Evolutionary conservation across 2,888 invertebrate species (phyloP).

Genomic region (Drosophila cognata): DNA sequence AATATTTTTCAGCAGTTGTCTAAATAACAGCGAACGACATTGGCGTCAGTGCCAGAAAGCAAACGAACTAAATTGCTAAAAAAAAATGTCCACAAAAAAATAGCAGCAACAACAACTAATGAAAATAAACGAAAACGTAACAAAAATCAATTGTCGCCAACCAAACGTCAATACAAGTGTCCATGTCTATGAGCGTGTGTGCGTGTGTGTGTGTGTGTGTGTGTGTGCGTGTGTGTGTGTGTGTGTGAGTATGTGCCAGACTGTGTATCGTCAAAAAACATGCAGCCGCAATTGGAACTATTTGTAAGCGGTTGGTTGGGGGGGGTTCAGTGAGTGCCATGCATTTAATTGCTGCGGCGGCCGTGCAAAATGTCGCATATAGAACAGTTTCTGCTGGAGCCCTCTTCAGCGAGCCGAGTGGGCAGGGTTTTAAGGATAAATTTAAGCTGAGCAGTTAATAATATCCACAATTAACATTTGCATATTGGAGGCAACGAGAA

Average conservation of each 20-base stretch:
- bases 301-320: slow-evolving; percentile 46
- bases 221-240: slow-evolving; percentile 2
- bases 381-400: slow-evolving; percentile 32
- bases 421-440: not conserved
- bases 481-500: not conserved
- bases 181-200: slow-evolving; percentile 35
- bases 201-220: slow-evolving; percentile 12
- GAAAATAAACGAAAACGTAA: slow-evolving; percentile 81
- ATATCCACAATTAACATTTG: not conserved
- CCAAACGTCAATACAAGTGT: slow-evolving; percentile 78
- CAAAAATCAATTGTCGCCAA: slow-evolving; percentile 81
- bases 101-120: slow-evolving; percentile 57
- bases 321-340: slow-evolving; percentile 45
- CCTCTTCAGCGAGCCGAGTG: not conserved
- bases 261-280: slow-evolving; percentile 70
- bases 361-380: slow-evolving; percentile 52
- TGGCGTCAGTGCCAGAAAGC: slow-evolving; percentile 68
- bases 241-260: slow-evolving; percentile 31
- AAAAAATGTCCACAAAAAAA: slow-evolving; percentile 61
- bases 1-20: slow-evolving; percentile 79
- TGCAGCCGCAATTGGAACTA: slow-evolving; percentile 77
- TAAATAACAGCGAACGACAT: slow-evolving; percentile 69
- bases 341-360: slow-evolving; percentile 69
- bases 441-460: not conserved
- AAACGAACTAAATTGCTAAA: slow-evolving; percentile 81